These are phyloP conservation scores for Harpalus rubripes DNA, from an alignment of 2,888 invertebrate species.

Conservation along the genomic window DNA sequence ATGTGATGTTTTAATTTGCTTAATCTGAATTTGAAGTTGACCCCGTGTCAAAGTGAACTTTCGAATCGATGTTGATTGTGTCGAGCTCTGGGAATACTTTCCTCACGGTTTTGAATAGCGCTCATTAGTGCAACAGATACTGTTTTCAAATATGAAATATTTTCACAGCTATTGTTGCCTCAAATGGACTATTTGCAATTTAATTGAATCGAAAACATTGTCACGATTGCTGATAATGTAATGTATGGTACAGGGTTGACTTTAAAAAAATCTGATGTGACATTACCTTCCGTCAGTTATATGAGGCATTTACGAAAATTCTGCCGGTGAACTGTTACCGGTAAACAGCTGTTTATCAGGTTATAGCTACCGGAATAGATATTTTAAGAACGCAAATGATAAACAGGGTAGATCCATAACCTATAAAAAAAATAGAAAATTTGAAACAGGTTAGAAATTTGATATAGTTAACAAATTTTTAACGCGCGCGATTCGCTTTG, in stretches of 20 bases:
- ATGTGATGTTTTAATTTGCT: slow-evolving; percentile 42
- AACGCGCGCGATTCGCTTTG: too few species aligned
- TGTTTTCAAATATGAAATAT: neutral
- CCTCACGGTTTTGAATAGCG: neutral
- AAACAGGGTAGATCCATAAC: too few species aligned
- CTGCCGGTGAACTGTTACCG: too few species aligned
- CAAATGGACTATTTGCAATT: neutral
- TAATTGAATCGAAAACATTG: neutral
- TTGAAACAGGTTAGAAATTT: too few species aligned
- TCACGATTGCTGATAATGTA: neutral
- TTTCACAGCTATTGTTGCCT: neutral
- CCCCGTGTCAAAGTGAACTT: slow-evolving; percentile 3
- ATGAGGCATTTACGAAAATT: too few species aligned
- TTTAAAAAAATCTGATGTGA: too few species aligned
- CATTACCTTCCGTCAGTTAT: too few species aligned
- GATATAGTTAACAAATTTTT: too few species aligned
- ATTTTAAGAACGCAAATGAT: too few species aligned
- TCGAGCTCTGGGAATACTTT: neutral
- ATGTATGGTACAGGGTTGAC: neutral
- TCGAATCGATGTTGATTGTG: neutral
- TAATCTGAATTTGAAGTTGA: slow-evolving; percentile 28
- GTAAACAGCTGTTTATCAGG: too few species aligned
- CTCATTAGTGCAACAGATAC: neutral
- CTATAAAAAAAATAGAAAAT: too few species aligned
- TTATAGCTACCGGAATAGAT: too few species aligned